A percentile compares a stretch with the other conserved stretches of the same genome.
Conservation (phyloP, 1,140 invertebrate genomes). For the Magallana ariakensis region DNA sequence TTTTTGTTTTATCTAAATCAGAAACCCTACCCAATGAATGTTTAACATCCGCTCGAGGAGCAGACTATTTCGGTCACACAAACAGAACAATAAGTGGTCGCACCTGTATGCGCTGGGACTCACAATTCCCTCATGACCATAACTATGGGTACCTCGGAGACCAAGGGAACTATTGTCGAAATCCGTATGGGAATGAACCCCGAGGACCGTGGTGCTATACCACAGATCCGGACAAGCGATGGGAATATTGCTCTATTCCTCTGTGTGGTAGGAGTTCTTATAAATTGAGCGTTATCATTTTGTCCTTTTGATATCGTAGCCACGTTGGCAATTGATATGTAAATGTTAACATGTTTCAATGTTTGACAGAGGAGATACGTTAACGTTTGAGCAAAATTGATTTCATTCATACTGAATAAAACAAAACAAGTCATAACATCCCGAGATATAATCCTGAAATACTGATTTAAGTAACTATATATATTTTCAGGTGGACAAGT, state of each 20-base stretch:
- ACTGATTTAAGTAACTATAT: no score
- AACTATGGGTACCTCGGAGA: neutral
- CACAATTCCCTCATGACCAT: slow-evolving; percentile 60
- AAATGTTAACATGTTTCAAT: no score
- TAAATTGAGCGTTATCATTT: no score
- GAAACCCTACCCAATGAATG: neutral
- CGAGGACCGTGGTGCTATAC: slow-evolving; percentile 49
- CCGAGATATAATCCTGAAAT: no score
- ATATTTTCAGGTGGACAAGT: no score
- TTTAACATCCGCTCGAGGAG: neutral
- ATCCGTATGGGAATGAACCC: slow-evolving; percentile 26
- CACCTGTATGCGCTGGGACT: slow-evolving; percentile 63
- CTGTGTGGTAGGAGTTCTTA: slow-evolving; percentile 29
- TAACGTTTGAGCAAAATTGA: no score
- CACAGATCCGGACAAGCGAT: slow-evolving; percentile 39
- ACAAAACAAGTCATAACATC: no score
- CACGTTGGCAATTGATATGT: no score
- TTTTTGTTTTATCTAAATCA: neutral
- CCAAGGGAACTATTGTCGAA: slow-evolving; percentile 42
- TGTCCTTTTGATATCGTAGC: no score
- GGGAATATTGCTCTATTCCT: slow-evolving; percentile 43
- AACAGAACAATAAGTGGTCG: slow-evolving; percentile 56
- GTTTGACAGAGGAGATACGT: no score
- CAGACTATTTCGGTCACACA: slow-evolving; percentile 54
- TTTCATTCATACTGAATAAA: no score